Conservation (phyloP, 2,797 vertebrate genomes). For the Mastacembelus armatus region DNA sequence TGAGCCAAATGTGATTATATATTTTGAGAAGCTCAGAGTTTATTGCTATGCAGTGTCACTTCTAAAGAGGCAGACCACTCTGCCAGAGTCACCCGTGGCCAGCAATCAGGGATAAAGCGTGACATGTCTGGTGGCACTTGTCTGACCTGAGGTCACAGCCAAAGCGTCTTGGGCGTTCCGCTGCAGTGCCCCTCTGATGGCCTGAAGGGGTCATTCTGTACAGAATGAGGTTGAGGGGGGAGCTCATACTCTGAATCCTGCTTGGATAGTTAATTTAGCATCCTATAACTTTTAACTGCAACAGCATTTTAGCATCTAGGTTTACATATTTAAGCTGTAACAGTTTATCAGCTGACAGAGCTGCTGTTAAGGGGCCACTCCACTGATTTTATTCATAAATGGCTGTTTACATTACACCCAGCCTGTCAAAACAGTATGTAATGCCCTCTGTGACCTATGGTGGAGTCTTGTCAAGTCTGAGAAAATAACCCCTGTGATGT, state of each 20-base stretch:
- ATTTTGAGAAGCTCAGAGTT: conserved; percentile 54
- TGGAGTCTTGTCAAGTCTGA: neutral
- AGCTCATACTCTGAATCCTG: neutral
- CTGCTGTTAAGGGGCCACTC: neutral
- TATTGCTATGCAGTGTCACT: conserved; percentile 70
- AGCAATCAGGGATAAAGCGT: conserved; percentile 71
- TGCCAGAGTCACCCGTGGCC: conserved; percentile 72
- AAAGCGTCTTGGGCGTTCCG: conserved; percentile 62
- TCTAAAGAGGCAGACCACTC: conserved; percentile 58
- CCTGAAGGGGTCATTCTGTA: conserved; percentile 58
- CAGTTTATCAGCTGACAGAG: neutral
- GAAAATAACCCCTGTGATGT: neutral
- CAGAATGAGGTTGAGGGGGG: conserved; percentile 35
- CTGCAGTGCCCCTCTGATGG: conserved; percentile 65
- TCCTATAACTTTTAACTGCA: neutral
- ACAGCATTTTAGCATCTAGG: neutral
- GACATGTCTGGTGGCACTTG: conserved; percentile 79
- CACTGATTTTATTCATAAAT: neutral
- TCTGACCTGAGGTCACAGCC: conserved; percentile 75
- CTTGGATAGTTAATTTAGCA: conserved; percentile 24
- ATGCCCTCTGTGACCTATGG: neutral
- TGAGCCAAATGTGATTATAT: conserved; percentile 69
- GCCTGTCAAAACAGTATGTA: neutral
- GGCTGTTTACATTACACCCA: neutral
- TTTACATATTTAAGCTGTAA: conserved; percentile 8